Evolutionary conservation across 2,113 vertebrate species (phyloP).

Genomic region (Pomatostomus ruficeps): DNA sequence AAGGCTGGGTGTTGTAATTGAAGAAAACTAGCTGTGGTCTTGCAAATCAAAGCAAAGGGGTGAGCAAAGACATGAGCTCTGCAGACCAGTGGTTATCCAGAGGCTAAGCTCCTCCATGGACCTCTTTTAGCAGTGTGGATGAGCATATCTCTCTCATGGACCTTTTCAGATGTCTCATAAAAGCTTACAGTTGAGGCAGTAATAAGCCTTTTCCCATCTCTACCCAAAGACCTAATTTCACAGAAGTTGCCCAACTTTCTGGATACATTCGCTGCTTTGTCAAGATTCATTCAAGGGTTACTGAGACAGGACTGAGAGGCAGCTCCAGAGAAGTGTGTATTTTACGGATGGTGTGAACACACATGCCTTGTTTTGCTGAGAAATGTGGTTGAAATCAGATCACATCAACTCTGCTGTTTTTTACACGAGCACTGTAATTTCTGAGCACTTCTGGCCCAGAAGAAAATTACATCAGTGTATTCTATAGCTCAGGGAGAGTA

Average conservation of each 20-base stretch:
- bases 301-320: not conserved
- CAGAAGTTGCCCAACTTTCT: not conserved
- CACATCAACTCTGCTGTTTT: not conserved
- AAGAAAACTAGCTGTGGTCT: not conserved
- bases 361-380: not conserved
- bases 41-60: not conserved
- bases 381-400: not conserved
- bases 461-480: not conserved
- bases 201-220: not conserved
- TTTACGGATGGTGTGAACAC: not conserved
- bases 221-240: not conserved
- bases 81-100: not conserved
- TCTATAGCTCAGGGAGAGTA: not conserved
- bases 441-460: not conserved
- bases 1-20: not conserved
- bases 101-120: not conserved
- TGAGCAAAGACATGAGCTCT: not conserved
- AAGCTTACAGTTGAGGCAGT: not conserved
- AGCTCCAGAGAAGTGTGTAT: not conserved
- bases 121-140: not conserved
- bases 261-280: not conserved
- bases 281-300: not conserved
- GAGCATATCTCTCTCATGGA: not conserved
- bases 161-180: not conserved
- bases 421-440: not conserved